A percentile compares a stretch with the other conserved stretches of the same genome.
Evolutionary conservation across 2,888 invertebrate genomes (phyloP).

Genomic region (Cataglyphis altisquamis): DNA sequence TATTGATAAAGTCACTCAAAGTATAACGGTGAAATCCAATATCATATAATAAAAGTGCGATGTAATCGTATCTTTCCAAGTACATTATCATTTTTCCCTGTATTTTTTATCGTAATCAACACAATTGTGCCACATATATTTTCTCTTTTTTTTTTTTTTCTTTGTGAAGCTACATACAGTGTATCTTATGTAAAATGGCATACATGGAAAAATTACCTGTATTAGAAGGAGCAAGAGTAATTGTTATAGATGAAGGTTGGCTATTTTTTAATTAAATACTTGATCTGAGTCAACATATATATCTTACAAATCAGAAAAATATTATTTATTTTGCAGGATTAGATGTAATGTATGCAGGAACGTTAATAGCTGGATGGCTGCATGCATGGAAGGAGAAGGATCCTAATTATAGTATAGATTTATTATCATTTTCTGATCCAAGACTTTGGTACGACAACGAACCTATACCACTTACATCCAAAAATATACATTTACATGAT

Average conservation of each 20-base stretch:
- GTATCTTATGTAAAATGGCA: conserved; percentile 65
- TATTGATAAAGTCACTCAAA: background rate
- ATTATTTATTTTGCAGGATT: conserved; percentile 72
- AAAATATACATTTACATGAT: conserved; percentile 78
- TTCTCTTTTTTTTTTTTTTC: background rate
- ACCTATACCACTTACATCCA: conserved; percentile 64
- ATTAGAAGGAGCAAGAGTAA: conserved; percentile 76
- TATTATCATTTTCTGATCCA: conserved; percentile 80
- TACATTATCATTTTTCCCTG: background rate
- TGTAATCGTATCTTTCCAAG: background rate
- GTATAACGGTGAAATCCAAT: background rate
- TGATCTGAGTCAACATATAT: background rate
- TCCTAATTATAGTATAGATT: conserved; percentile 65
- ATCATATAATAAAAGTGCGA: background rate
- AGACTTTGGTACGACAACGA: conserved; percentile 70
- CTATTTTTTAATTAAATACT: conserved; percentile 1
- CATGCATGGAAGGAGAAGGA: conserved; percentile 74
- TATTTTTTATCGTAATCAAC: background rate
- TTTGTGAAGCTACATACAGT: background rate
- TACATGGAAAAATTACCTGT: conserved; percentile 75
- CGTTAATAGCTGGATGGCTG: conserved; percentile 82
- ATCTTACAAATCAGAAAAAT: background rate
- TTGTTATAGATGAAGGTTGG: conserved; percentile 82
- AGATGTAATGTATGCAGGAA: conserved; percentile 74
- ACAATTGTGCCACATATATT: background rate